These are phyloP conservation scores for Drosophila koepferae DNA, from an alignment of 2,888 invertebrate species.

Conservation along the genomic window DNA sequence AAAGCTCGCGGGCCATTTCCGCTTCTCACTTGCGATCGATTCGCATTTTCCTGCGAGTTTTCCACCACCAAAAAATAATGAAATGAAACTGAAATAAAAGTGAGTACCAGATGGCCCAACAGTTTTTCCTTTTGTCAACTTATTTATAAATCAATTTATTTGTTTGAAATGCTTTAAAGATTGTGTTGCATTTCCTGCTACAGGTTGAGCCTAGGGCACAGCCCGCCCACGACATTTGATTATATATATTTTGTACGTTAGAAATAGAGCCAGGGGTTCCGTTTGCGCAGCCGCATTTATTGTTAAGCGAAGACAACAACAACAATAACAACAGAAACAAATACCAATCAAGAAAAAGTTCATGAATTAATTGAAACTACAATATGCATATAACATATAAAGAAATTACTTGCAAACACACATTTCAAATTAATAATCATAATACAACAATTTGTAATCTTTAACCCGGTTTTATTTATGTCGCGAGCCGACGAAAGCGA, in stretches of 20 bases:
- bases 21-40: constrained; percentile 9
- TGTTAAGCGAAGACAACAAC: constrained; percentile 40
- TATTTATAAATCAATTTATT: neutral
- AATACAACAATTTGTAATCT: constrained; percentile 9
- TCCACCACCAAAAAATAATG: neutral
- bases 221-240: constrained; percentile 30
- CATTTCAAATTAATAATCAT: constrained; percentile 33
- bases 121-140: neutral
- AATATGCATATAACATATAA: constrained; percentile 13
- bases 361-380: neutral
- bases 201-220: constrained; percentile 66
- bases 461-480: constrained; percentile 39
- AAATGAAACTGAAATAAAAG: constrained; percentile 13
- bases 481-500: constrained; percentile 18
- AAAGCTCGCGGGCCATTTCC: neutral
- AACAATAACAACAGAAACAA: constrained; percentile 18
- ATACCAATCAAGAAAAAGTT: constrained; percentile 9
- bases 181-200: constrained; percentile 45
- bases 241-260: constrained; percentile 23
- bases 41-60: neutral
- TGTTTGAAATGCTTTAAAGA: neutral
- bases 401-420: constrained; percentile 9
- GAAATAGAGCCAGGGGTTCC: constrained; percentile 56
- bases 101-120: constrained; percentile 5
- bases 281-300: constrained; percentile 68